Base-by-base conservation (phyloP, 2,888 invertebrate genomes). In the Hypolimnas misippus region DNA sequence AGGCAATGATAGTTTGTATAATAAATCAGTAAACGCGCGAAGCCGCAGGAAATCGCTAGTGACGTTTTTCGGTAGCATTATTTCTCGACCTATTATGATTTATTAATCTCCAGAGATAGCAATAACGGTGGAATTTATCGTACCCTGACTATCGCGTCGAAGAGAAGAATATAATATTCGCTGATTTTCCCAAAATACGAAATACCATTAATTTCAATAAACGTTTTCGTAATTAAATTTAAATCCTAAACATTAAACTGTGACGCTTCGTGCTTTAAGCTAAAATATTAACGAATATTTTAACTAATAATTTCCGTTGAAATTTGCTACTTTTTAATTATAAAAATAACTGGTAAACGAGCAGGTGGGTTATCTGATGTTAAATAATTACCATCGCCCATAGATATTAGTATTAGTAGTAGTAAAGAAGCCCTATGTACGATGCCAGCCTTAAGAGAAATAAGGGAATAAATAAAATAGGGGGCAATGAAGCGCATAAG, bases 191-290 rank as follows among this genome's bases (percentile, higher is more conserved):
- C 33, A 21, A 56, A 56, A 49, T 53, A 59, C 46, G 42, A 40
- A 51, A 46, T 57, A 17, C 44, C 53, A 64, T 64, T 64, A 64
- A 64, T 64, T 60, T 54, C 57, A 64, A 64, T 61, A 38, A 62
- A 53, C 52, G 14, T 12, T 31, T 31, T 8, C 31, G 49, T 49
- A 49, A 57, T 57, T 57, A 57, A 49, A 57, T 50, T 38, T n/a
- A n/a, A 42, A 42, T 42, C 42, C 17, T 42, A 17, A 50, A 17
- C 38, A 50, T 10, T 16, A 42, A 42, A 17, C 17, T 17, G 17
- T 42, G 8, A 10, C 42, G 0, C n/a, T 16, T 17, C 1, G 16
- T 17, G 16, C 3, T 42, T 17, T 10, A 8, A 17, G 42, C 42
- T 42, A 10, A 17, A 42, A 42, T 42, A 42, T 10, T 10, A 16